Conservation (phyloP, 2,113 vertebrate species). For the Malaclemys terrapin region DNA sequence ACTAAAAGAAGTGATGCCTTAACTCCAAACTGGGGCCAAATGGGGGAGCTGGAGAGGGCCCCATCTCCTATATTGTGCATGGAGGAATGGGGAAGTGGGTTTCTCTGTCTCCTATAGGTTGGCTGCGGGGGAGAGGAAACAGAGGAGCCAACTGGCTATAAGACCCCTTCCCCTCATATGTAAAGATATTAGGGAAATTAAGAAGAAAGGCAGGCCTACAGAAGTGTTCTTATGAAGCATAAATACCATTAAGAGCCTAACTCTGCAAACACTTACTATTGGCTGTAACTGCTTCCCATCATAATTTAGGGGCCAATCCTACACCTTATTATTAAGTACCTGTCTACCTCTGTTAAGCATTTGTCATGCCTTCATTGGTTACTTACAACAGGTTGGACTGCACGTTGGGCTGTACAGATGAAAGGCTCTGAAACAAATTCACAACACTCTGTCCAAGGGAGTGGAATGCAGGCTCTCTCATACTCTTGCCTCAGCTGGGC, state of each 20-base stretch:
- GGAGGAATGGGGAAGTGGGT: accelerated
- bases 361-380: neutral
- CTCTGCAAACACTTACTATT: neutral
- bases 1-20: neutral
- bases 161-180: neutral
- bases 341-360: neutral
- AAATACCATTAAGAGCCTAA: neutral
- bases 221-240: neutral
- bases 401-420: neutral
- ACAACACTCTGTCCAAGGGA: neutral
- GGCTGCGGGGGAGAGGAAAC: neutral
- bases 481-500: neutral
- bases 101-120: neutral
- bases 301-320: neutral
- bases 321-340: neutral
- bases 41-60: neutral
- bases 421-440: neutral
- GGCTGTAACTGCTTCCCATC: neutral
- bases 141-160: neutral
- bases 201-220: neutral
- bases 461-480: too few relatives aligned
- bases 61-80: neutral
- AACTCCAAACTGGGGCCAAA: neutral
- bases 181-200: neutral
- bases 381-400: neutral